Evolutionary conservation across 2,797 vertebrate species (phyloP).

Genomic region (Thamnophis elegans): DNA sequence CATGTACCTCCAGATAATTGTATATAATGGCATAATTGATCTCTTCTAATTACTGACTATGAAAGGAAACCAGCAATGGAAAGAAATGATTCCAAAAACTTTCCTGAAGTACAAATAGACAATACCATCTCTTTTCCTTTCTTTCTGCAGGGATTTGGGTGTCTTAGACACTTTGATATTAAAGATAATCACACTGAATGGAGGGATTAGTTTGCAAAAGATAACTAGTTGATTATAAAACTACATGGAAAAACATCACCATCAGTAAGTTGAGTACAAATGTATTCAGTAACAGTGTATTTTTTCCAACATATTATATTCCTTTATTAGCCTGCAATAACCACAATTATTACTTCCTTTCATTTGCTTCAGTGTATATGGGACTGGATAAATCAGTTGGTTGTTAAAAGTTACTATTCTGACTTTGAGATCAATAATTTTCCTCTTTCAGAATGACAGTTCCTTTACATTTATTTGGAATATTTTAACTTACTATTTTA

Average conservation of each 20-base stretch:
- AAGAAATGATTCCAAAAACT: neutral
- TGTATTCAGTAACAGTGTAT: neutral
- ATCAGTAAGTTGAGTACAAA: neutral
- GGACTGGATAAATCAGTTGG: neutral
- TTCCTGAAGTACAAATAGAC: neutral
- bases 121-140: neutral
- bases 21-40: neutral
- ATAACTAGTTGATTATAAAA: neutral
- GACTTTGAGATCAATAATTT: neutral
- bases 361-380: neutral
- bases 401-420: neutral
- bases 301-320: neutral
- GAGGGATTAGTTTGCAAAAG: neutral
- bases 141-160: neutral
- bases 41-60: neutral
- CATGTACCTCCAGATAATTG: neutral
- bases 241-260: neutral
- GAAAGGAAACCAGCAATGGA: neutral
- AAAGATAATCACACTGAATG: neutral
- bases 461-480: neutral
- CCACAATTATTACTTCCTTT: neutral
- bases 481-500: neutral
- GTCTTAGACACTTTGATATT: neutral
- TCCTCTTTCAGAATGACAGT: neutral
- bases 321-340: neutral